phyloP scores from a whole-genome alignment of 2,113 vertebrate genomes.

The Sisor rabdophorus region DNA sequence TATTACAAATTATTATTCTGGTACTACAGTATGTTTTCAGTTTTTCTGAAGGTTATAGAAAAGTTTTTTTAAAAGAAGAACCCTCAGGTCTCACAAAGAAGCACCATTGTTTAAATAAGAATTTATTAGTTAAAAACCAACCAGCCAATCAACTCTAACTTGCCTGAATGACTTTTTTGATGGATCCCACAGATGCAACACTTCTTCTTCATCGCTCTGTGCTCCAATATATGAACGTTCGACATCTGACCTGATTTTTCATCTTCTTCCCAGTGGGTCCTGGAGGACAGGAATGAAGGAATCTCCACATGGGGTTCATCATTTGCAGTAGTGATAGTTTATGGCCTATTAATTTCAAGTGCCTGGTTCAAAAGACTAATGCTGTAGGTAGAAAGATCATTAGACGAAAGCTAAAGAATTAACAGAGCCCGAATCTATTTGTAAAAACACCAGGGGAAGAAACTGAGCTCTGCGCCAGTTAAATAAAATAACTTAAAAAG shows the following conservation, averaged over 20 bases:
- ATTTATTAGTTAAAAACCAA: background rate
- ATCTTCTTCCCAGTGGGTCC: background rate
- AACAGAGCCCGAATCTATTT: conserved; percentile 19
- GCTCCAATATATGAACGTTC: background rate
- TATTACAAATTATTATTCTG: no score
- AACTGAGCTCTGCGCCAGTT: conserved; percentile 22
- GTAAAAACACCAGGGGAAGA: conserved; percentile 36
- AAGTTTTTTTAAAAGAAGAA: background rate
- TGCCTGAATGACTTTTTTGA: background rate
- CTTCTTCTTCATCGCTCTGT: background rate
- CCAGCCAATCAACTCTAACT: no score
- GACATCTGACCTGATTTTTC: background rate
- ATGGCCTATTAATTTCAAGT: conserved; percentile 30
- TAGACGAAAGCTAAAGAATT: conserved; percentile 21
- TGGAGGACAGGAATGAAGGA: conserved; percentile 46
- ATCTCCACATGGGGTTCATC: conserved; percentile 54
- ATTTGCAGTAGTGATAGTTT: conserved; percentile 44
- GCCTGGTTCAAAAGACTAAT: conserved; percentile 44
- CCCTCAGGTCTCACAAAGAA: background rate
- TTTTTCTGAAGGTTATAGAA: no score
- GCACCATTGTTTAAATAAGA: background rate
- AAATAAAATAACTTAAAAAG: background rate
- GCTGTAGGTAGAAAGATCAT: conserved; percentile 43
- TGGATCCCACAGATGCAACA: background rate
- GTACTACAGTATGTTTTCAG: no score